Conservation (phyloP, 2,888 invertebrate species). For the Cosmia trapezina region DNA sequence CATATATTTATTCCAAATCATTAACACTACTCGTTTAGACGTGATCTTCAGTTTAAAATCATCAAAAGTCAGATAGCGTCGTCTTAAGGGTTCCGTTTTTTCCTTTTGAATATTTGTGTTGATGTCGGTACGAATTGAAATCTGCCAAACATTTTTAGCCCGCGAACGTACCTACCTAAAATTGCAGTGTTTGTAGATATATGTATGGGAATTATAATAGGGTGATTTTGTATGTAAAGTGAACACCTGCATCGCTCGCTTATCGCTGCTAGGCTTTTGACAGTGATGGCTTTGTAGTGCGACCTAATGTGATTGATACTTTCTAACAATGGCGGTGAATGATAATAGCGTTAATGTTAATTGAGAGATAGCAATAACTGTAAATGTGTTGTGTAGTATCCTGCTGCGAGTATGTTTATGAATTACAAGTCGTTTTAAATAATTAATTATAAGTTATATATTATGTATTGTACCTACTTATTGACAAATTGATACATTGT, state of each 20-base stretch:
- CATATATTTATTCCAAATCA: too few species aligned
- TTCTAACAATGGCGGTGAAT: slow-evolving; percentile 41
- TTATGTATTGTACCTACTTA: too few species aligned
- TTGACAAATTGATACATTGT: too few species aligned
- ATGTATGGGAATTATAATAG: slow-evolving; percentile 53
- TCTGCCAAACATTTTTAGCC: background rate
- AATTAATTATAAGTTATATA: too few species aligned
- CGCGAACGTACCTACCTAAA: background rate
- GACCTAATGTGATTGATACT: slow-evolving; percentile 63
- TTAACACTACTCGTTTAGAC: too few species aligned
- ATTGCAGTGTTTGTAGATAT: slow-evolving; percentile 14
- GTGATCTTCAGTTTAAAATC: too few species aligned
- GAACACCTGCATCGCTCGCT: slow-evolving; percentile 75
- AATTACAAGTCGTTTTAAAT: background rate
- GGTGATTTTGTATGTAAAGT: slow-evolving; percentile 70
- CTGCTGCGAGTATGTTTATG: background rate
- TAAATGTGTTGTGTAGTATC: background rate
- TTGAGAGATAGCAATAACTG: slow-evolving; percentile 18
- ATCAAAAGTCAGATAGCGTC: too few species aligned
- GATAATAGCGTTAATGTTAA: slow-evolving; percentile 29
- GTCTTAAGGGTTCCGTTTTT: too few species aligned
- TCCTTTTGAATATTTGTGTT: background rate
- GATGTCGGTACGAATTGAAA: background rate
- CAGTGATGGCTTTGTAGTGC: slow-evolving; percentile 68
- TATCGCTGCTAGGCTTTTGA: slow-evolving; percentile 74